phyloP scores from a whole-genome alignment of 2,797 vertebrate genomes.

The Fistularia tabacaria region DNA sequence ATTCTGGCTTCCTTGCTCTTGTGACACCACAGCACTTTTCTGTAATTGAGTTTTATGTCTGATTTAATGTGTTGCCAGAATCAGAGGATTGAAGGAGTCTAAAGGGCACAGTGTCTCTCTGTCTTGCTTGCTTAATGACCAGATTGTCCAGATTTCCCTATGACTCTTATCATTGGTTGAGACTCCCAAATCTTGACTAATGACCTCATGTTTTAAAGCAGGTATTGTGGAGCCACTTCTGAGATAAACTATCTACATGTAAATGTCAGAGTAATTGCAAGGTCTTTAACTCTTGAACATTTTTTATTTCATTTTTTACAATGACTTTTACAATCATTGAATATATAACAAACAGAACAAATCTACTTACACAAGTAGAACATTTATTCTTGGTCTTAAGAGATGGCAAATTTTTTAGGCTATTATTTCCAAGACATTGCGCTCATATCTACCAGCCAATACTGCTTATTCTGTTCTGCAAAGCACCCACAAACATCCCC shows the following conservation, averaged over 20 bases:
- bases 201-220: too few species aligned
- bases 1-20: constrained; percentile 25
- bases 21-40: constrained; percentile 39
- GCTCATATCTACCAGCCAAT: not conserved
- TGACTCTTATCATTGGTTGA: not conserved
- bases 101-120: constrained; percentile 2
- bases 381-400: too few species aligned
- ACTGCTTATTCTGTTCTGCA: constrained; percentile 2
- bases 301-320: too few species aligned
- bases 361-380: too few species aligned
- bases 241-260: too few species aligned
- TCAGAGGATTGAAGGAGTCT: constrained; percentile 1
- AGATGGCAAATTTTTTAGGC: not conserved
- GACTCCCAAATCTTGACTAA: not conserved
- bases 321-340: too few species aligned
- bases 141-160: constrained; percentile 6
- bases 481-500: constrained; percentile 1
- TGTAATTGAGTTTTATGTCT: constrained; percentile 56
- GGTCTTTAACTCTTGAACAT: too few species aligned
- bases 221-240: too few species aligned
- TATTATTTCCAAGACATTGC: too few species aligned
- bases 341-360: too few species aligned
- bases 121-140: not conserved
- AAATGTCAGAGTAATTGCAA: too few species aligned
- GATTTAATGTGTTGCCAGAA: constrained; percentile 50